These are phyloP conservation scores for Drosophila subobscura DNA, from an alignment of 1,140 invertebrate species.

Conservation along the genomic window DNA sequence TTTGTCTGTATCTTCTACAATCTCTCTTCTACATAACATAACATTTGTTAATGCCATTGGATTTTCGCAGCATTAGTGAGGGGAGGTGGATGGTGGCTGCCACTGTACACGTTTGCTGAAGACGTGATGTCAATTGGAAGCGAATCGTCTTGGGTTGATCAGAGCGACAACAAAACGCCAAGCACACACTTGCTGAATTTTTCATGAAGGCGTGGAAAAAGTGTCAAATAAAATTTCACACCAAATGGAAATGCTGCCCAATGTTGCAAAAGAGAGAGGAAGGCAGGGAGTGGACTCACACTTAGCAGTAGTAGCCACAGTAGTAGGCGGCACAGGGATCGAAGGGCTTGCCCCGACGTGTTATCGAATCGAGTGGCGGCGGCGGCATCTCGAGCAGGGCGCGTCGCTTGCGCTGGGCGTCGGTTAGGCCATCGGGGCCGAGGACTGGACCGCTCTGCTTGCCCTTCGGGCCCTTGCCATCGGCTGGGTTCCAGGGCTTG, in stretches of 20 bases:
- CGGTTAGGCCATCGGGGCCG: conserved; percentile 41
- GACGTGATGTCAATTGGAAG: conserved; percentile 1
- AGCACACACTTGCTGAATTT: conserved; percentile 13
- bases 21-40: conserved; percentile 33
- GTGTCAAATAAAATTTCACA: conserved; percentile 21
- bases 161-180: conserved; percentile 6
- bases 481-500: conserved; percentile 35
- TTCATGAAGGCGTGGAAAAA: conserved; percentile 5
- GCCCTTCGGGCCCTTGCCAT: conserved; percentile 15
- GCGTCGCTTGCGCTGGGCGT: conserved; percentile 18
- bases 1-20: background rate
- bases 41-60: conserved; percentile 50
- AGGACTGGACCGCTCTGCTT: background rate
- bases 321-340: background rate
- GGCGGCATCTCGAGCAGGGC: conserved; percentile 4
- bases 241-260: conserved; percentile 7
- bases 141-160: background rate
- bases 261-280: background rate
- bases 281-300: background rate
- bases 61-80: conserved; percentile 38
- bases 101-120: background rate
- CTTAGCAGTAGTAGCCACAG: conserved; percentile 17
- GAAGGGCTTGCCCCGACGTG: conserved; percentile 15
- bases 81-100: background rate
- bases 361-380: conserved; percentile 3